Base-by-base conservation (phyloP, 2,113 vertebrate genomes). In the Engystomops pustulosus region DNA sequence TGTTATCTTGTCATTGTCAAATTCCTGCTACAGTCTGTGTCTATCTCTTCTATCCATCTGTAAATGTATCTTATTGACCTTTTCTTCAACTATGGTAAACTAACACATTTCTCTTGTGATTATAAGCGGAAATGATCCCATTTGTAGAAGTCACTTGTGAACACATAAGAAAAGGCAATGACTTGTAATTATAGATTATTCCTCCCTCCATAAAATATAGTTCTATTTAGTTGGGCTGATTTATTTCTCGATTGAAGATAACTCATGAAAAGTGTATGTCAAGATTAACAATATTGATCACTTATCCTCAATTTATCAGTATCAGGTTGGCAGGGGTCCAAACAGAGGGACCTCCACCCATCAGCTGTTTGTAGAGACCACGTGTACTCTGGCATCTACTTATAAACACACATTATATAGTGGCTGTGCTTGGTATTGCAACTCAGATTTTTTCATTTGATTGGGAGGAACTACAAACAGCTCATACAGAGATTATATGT, bases 11-110 rank as follows among this genome's bases (percentile, higher is more conserved):
- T 79, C 76, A 79, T 62, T 41, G 32, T 41, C 36, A 20, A 41
- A 62, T 79, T 62, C 75, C 51, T 58, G 44, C 44, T 8, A 8
- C 75, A 69, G 45, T 51, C 72, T 79, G 10, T 44, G 18, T 58
- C 32, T 62, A 62, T 79, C 27, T 55, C 53, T 79, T 38, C 23
- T 38, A 25, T 60, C 44, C 25, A 60, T 79, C 76, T 79, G 76
- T 58, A 76, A 79, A 79, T 55, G 34, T 79, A 79, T 62, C 51
- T 79, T 41, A 62, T 44, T 79, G 55, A 79, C 51, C 76, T 67
- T 45, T 36, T 30, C 38, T 67, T 79, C 77, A 62, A 45, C 55
- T 47, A 45, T 79, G 36, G 36, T 79, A 53, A 77, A 60, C n/a
- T 60, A 41, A n/a, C 44, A 38, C 51, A 79, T 65, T 45, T 79